Evolutionary conservation across 2,113 vertebrate genomes (phyloP).

Genomic region (Asarcornis scutulata): DNA sequence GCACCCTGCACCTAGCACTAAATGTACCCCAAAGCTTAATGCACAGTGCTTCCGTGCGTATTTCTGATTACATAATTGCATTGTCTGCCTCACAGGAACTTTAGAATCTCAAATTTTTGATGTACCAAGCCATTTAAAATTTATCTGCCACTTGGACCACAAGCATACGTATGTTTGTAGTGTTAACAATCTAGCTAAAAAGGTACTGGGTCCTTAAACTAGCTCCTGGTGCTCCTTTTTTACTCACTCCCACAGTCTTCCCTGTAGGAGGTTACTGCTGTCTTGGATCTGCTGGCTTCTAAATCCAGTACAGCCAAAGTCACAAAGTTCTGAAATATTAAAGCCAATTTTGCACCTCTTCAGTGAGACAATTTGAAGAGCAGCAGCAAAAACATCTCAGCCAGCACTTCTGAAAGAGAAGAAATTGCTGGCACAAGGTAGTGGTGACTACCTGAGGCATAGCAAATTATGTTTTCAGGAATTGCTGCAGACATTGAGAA

Average conservation of each 20-base stretch:
- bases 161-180: background rate
- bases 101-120: background rate
- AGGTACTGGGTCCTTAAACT: background rate
- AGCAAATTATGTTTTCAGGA: background rate
- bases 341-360: constrained; percentile 18
- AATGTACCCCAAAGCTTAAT: background rate
- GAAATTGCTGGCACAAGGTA: background rate
- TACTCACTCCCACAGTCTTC: background rate
- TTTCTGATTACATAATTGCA: background rate
- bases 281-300: background rate
- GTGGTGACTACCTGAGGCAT: background rate
- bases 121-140: background rate
- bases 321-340: background rate
- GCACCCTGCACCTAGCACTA: background rate
- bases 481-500: background rate
- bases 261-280: background rate
- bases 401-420: constrained; percentile 13
- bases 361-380: background rate
- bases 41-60: background rate
- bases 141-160: background rate
- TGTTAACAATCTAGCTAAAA: background rate
- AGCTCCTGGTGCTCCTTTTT: background rate
- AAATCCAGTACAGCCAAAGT: background rate
- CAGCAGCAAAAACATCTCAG: background rate
- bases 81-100: background rate